Base-by-base conservation (phyloP, 2,888 invertebrate genomes). In the Acanthoscelides obtectus region DNA sequence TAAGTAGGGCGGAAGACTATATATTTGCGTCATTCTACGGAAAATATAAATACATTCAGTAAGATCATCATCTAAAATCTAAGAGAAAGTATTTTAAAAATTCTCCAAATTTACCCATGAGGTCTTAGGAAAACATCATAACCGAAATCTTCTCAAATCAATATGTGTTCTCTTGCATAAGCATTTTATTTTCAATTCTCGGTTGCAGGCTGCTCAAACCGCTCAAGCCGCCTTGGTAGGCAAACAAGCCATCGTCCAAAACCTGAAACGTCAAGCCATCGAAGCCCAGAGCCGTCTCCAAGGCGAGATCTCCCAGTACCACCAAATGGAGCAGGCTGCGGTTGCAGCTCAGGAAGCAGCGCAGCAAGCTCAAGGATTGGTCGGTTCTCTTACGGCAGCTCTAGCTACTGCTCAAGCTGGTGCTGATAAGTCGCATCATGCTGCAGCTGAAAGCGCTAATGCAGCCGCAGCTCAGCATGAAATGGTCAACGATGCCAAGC, bases 301-400 rank as follows among this genome's bases (percentile, higher is more conserved):
- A 77, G 88, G 88, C 0, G 93, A 93, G 79, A 87, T 90, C 77
- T 87, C 88, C 82, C 93, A 93, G 83, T 83, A 92, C 76, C 90
- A 90, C 75, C 90, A 92, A 71, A 91, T 93, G 4, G 91, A 92
- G 82, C 86, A 91, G 72, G 84, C 93, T 0, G 90, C 92, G 0
- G 88, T 89, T 70, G 85, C 92, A 0, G 91, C 93, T 0, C 90
- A 90, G 22, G 89, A 91, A 78, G 87, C 92, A 0, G 90, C 92
- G 0, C 89, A 91, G 80, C 91, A 92, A 82, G 91, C 92, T 45
- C 89, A 90, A 87, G 90, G 91, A 80, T 80, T 79, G 74, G 71
- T 91, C 75, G 90, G 91, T 0, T 91, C 92, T 0, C 79, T 93
- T 68, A 92, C 92, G 81, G 91, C 92, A 66, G 93, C 93, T 0